A percentile compares a stretch with the other conserved stretches of the same genome.
Conservation (phyloP, 2,797 vertebrate genomes). For the Chrysocyon brachyurus region DNA sequence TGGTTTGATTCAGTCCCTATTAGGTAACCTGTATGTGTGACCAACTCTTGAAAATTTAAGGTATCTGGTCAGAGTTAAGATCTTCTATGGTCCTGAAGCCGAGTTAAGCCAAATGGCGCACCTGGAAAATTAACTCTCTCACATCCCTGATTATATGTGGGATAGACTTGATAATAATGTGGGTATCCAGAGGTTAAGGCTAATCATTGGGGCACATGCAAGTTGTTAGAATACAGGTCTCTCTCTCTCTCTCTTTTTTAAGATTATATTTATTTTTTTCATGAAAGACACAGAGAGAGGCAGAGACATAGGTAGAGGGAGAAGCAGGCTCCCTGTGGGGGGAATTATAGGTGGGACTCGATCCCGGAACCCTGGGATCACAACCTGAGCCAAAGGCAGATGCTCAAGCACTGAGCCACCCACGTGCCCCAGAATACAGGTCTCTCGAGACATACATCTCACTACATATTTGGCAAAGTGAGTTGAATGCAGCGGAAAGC, state of each 20-base stretch:
- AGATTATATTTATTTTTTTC: no score
- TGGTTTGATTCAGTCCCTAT: neutral
- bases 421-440: neutral
- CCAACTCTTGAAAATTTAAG: neutral
- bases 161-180: neutral
- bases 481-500: neutral
- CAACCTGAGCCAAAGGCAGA: no score
- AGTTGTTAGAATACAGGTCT: neutral
- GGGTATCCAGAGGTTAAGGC: neutral
- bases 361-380: no score
- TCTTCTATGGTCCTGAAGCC: neutral
- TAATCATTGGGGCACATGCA: neutral
- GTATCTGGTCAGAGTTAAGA: neutral
- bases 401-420: no score
- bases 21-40: neutral
- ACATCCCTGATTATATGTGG: neutral
- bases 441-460: neutral
- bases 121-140: neutral
- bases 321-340: no score
- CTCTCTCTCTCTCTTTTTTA: neutral
- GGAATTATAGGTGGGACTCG: no score
- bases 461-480: neutral
- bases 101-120: neutral
- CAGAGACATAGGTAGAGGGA: no score
- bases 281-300: no score